phyloP scores from a whole-genome alignment of 2,113 vertebrate genomes.

The Anhinga anhinga region DNA sequence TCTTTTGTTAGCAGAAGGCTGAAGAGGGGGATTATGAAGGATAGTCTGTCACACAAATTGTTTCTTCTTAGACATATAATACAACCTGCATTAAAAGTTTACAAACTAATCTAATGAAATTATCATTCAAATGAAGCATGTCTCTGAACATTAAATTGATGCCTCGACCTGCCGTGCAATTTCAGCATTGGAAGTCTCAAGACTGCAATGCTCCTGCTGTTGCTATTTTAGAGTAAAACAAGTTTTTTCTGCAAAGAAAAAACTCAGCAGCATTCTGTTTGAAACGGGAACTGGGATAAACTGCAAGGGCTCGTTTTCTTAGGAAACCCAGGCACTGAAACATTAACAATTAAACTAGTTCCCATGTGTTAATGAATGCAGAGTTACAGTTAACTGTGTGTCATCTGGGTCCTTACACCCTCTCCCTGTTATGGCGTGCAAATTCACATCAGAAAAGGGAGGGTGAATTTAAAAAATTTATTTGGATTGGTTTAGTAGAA shows the following conservation, averaged over 20 bases:
- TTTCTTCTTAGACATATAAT: constrained; percentile 75
- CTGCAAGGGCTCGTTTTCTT: constrained; percentile 7
- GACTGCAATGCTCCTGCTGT: not conserved
- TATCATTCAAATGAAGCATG: constrained; percentile 72
- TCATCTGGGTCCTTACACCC: not conserved
- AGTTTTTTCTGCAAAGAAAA: not conserved
- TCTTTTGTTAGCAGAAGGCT: constrained; percentile 79
- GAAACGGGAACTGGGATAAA: constrained; percentile 1
- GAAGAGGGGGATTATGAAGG: constrained; percentile 81
- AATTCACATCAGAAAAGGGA: not conserved
- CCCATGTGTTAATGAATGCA: not conserved
- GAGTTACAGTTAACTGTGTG: not conserved
- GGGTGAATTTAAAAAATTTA: not conserved
- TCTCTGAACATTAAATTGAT: constrained; percentile 63
- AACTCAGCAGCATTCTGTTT: not conserved
- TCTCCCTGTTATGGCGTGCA: not conserved
- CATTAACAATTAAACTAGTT: constrained; percentile 15
- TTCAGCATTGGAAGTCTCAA: not conserved
- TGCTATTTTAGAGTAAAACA: not conserved
- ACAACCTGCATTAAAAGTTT: constrained; percentile 72
- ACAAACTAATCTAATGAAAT: constrained; percentile 78
- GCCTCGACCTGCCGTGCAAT: constrained; percentile 9
- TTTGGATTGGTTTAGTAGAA: not conserved
- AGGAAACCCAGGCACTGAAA: not conserved
- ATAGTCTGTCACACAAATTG: constrained; percentile 79